These are phyloP conservation scores for Pterostichus niger DNA, from an alignment of 2,888 invertebrate species.

Conservation along the genomic window DNA sequence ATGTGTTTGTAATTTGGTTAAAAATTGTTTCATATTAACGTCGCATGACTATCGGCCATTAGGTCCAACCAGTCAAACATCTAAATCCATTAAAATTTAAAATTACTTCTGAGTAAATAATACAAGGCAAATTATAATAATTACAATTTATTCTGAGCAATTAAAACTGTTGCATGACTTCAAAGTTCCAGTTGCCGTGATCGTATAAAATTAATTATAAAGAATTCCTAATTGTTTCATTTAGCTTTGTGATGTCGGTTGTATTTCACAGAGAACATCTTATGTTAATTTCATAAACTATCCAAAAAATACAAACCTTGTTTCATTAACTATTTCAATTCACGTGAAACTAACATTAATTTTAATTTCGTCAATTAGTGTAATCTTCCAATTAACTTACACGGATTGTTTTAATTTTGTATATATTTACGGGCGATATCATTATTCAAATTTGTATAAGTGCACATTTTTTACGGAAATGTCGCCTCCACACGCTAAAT, in stretches of 20 bases:
- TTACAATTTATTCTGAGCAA: constrained; percentile 61
- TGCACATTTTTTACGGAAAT: constrained; percentile 8
- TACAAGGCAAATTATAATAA: constrained; percentile 58
- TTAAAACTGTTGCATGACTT: constrained; percentile 64
- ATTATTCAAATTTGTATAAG: constrained; percentile 7
- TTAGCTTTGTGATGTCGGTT: constrained; percentile 45
- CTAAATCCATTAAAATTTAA: constrained; percentile 65
- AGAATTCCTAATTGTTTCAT: constrained; percentile 64
- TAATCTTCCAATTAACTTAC: constrained; percentile 43
- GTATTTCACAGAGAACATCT: constrained; percentile 46
- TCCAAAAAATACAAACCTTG: constrained; percentile 45
- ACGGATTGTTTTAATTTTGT: constrained; percentile 38
- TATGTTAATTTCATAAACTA: constrained; percentile 56
- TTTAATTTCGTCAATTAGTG: constrained; percentile 43
- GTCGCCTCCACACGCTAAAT: not conserved
- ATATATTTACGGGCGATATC: constrained; percentile 40
- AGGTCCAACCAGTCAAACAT: constrained; percentile 47
- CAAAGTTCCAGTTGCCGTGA: constrained; percentile 55
- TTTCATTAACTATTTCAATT: constrained; percentile 31
- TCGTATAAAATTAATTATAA: constrained; percentile 61
- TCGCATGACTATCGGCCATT: constrained; percentile 54
- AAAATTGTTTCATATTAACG: constrained; percentile 49
- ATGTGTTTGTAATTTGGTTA: constrained; percentile 49
- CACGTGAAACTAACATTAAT: constrained; percentile 59
- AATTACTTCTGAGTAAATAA: constrained; percentile 61